Evolutionary conservation across 2,113 vertebrate genomes (phyloP).

Genomic region (Ranitomeya imitator): DNA sequence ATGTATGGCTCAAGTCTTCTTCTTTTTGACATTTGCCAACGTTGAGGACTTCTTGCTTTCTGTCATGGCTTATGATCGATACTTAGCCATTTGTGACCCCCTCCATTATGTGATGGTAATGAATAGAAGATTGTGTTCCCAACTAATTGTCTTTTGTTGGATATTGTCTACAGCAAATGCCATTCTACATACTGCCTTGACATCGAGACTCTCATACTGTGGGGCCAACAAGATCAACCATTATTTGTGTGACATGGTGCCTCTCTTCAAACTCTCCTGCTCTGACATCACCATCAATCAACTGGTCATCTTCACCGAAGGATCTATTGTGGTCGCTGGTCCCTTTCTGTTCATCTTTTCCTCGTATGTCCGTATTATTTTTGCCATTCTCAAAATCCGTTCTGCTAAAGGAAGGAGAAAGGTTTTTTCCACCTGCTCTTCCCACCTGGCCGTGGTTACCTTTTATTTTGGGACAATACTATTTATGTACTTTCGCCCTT

Average conservation of each 20-base stretch:
- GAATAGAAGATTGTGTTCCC: slow-evolving; percentile 25
- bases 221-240: slow-evolving; percentile 48
- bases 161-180: slow-evolving; percentile 43
- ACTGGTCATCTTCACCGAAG: slow-evolving; percentile 39
- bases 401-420: slow-evolving; percentile 47
- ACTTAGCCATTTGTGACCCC: slow-evolving; percentile 50
- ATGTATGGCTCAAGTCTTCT: slow-evolving; percentile 59
- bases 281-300: slow-evolving; percentile 34
- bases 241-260: slow-evolving; percentile 56
- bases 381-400: slow-evolving; percentile 36
- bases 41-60: slow-evolving; percentile 47
- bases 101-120: slow-evolving; percentile 38
- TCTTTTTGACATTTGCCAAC: slow-evolving; percentile 35
- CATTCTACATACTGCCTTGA: slow-evolving; percentile 29
- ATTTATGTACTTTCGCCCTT: slow-evolving; percentile 16
- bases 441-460: slow-evolving; percentile 51
- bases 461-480: not conserved
- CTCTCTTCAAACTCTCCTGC: slow-evolving; percentile 53
- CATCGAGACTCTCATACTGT: slow-evolving; percentile 39
- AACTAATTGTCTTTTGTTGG: slow-evolving; percentile 27
- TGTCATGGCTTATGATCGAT: slow-evolving; percentile 52
- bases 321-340: not conserved
- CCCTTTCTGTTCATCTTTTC: slow-evolving; percentile 40
- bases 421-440: not conserved
- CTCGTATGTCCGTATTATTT: slow-evolving; percentile 43